phyloP scores from a whole-genome alignment of 2,888 invertebrate genomes.

The Agrotis clavis region DNA sequence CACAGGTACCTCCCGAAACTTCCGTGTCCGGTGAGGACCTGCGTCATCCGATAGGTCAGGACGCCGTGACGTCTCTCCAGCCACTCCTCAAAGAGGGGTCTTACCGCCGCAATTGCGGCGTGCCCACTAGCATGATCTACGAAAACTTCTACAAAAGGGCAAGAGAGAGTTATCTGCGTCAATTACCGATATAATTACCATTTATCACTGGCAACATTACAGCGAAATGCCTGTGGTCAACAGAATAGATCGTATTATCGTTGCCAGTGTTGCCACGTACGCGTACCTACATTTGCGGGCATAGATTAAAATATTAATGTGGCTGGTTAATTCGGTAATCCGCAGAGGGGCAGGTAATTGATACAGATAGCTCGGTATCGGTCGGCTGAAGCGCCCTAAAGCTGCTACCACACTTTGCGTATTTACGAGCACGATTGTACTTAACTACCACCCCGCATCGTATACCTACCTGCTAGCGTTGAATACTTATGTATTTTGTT shows the following conservation, averaged over 20 bases:
- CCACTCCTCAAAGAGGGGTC: too few species aligned
- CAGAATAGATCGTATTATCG: conserved; percentile 56
- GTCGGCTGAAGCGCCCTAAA: conserved; percentile 52
- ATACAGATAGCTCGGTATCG: conserved; percentile 70
- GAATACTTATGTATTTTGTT: conserved; percentile 9
- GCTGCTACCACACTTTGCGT: conserved; percentile 55
- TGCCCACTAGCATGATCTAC: neutral
- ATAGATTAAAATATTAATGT: conserved; percentile 73
- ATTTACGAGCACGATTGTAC: conserved; percentile 52
- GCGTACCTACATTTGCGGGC: conserved; percentile 57
- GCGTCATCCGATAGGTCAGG: too few species aligned
- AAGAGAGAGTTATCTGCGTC: conserved; percentile 1
- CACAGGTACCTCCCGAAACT: too few species aligned
- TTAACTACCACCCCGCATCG: conserved; percentile 5
- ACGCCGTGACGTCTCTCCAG: too few species aligned
- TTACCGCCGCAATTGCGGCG: too few species aligned
- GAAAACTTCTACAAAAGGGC: neutral
- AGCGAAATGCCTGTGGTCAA: conserved; percentile 42
- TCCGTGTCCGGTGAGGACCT: too few species aligned
- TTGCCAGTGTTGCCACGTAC: conserved; percentile 36
- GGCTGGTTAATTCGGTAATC: conserved; percentile 71
- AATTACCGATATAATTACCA: conserved; percentile 24
- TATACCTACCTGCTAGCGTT: conserved; percentile 10
- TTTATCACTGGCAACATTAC: conserved; percentile 41
- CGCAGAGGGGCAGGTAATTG: conserved; percentile 71